Percentiles rank a stretch among this genome's conserved stretches.
phyloP scores from a whole-genome alignment of 2,797 vertebrate species.

The Liparis tanakae region DNA sequence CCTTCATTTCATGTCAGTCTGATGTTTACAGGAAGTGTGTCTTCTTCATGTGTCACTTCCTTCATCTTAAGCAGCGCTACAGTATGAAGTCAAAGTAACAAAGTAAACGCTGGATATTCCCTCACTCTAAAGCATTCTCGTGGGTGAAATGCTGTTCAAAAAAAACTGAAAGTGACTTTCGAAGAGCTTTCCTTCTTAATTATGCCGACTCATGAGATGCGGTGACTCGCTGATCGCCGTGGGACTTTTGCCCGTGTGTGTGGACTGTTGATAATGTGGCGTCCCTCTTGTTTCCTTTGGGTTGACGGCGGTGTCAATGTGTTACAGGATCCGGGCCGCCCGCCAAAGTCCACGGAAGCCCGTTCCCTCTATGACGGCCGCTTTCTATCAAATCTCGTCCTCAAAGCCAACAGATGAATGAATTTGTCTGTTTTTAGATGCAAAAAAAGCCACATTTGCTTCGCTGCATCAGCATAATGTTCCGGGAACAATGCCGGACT shows the following conservation, averaged over 20 bases:
- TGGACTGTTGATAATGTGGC: constrained; percentile 29
- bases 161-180: constrained; percentile 16
- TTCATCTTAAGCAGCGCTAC: constrained; percentile 33
- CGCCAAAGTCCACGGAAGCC: constrained; percentile 46
- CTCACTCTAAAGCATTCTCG: background rate
- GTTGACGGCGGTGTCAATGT: constrained; percentile 48
- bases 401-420: constrained; percentile 6
- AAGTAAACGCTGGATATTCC: background rate
- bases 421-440: constrained; percentile 10
- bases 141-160: background rate
- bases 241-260: constrained; percentile 35
- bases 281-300: constrained; percentile 17
- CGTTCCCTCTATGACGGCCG: background rate
- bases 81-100: constrained; percentile 19
- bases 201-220: constrained; percentile 20
- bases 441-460: background rate
- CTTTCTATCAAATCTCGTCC: background rate
- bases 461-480: constrained; percentile 36
- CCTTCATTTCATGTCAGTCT: no score
- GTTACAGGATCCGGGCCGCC: constrained; percentile 21
- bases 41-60: constrained; percentile 51
- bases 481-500: constrained; percentile 42
- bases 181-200: constrained; percentile 7
- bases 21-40: constrained; percentile 55
- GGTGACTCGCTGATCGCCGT: background rate